Conservation (phyloP, 1,140 invertebrate genomes). For the Drosophila biarmipes region DNA sequence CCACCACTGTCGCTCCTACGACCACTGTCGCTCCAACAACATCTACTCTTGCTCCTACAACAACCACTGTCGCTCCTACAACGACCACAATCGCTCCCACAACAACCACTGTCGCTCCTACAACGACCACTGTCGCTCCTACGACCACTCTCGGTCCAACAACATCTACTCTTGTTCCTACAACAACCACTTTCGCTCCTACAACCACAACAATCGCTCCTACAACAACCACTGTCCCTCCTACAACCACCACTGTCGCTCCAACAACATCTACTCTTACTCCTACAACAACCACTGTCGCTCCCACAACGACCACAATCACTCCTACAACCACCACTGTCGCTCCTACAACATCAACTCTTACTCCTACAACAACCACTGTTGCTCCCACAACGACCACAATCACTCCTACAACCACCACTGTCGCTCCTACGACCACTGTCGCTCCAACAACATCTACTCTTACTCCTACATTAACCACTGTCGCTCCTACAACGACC, state of each 20-base stretch:
- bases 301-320: not conserved
- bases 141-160: too few relatives aligned
- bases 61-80: not conserved
- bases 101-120: not conserved
- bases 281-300: not conserved
- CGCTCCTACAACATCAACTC: not conserved
- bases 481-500: not conserved
- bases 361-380: not conserved
- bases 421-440: not conserved
- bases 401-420: not conserved
- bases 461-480: not conserved
- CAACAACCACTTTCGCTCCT: not conserved
- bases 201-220: not conserved
- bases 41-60: not conserved
- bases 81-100: not conserved
- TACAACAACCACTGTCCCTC: too few relatives aligned
- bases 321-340: not conserved
- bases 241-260: not conserved
- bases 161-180: not conserved
- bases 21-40: not conserved
- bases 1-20: not conserved
- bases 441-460: not conserved
- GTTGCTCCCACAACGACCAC: not conserved
- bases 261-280: not conserved
- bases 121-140: not conserved